Evolutionary conservation across 2,797 vertebrate species (phyloP).

Genomic region (Epinephelus coioides): DNA sequence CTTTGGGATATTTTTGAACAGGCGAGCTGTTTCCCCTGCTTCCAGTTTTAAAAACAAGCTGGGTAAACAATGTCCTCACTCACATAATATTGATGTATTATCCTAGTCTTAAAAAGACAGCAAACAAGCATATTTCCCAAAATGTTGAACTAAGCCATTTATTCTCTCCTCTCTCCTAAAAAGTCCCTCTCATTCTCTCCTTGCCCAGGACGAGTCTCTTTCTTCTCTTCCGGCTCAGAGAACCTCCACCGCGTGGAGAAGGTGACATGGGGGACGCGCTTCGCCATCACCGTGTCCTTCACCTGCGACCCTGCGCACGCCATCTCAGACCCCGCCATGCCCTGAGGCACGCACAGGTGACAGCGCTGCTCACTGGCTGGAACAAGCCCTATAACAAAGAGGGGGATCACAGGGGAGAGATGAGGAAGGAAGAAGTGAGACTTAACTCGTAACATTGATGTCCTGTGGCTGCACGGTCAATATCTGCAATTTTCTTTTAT

Average conservation of each 20-base stretch:
- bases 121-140: neutral
- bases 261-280: slow-evolving; percentile 94
- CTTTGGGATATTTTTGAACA: neutral
- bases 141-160: neutral
- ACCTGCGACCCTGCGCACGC: slow-evolving; percentile 91
- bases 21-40: too few species aligned
- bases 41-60: neutral
- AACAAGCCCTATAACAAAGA: slow-evolving; percentile 63
- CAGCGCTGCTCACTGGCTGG: slow-evolving; percentile 31
- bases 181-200: neutral
- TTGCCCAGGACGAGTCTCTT: slow-evolving; percentile 91
- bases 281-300: slow-evolving; percentile 96
- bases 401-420: neutral
- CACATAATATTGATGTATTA: neutral
- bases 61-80: neutral
- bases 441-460: slow-evolving; percentile 6
- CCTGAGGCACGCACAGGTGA: slow-evolving; percentile 52
- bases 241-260: slow-evolving; percentile 97
- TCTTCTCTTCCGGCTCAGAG: slow-evolving; percentile 97
- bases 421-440: neutral
- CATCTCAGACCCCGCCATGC: slow-evolving; percentile 89
- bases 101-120: neutral
- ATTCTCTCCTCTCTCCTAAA: neutral
- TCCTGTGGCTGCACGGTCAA: neutral
- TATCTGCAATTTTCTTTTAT: neutral